A percentile compares a stretch with the other conserved stretches of the same genome.
phyloP scores from a whole-genome alignment of 1,140 invertebrate genomes.

The Drosophila malerkotliana region DNA sequence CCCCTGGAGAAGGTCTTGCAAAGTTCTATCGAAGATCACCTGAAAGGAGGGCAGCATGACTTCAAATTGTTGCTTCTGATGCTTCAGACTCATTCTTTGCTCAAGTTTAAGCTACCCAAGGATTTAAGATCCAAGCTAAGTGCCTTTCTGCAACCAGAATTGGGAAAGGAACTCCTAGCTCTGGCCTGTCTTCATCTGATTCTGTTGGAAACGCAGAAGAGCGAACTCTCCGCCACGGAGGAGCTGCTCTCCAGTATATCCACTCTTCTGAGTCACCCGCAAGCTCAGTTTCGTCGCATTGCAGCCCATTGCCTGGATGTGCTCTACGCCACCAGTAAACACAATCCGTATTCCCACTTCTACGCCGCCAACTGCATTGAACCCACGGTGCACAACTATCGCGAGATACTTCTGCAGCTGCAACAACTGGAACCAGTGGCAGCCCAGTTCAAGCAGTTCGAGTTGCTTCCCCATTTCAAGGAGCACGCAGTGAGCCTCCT shows the following conservation, averaged over 20 bases:
- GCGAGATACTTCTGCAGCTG: constrained; percentile 90
- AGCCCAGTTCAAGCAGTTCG: constrained; percentile 85
- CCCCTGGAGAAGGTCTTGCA: constrained; percentile 40
- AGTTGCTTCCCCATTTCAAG: constrained; percentile 86
- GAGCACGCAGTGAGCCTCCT: constrained; percentile 90
- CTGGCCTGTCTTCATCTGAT: constrained; percentile 59
- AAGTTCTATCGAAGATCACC: constrained; percentile 16
- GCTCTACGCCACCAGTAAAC: constrained; percentile 14
- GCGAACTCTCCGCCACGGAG: constrained; percentile 16
- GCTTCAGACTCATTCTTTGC: constrained; percentile 57
- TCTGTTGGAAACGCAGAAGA: constrained; percentile 13
- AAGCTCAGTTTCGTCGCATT: constrained; percentile 47
- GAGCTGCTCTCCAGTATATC: constrained; percentile 16
- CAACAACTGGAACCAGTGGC: constrained; percentile 89
- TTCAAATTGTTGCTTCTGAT: constrained; percentile 46
- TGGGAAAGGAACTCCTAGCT: constrained; percentile 34
- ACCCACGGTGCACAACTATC: constrained; percentile 89
- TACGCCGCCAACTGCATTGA: constrained; percentile 88
- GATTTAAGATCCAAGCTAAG: constrained; percentile 13
- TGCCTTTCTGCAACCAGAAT: constrained; percentile 10
- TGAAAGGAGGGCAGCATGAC: constrained; percentile 18
- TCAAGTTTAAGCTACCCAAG: constrained; percentile 51
- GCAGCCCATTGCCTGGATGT: constrained; percentile 66
- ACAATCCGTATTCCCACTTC: constrained; percentile 87
- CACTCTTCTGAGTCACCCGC: constrained; percentile 42